These are phyloP conservation scores for Mustelus asterias DNA, from an alignment of 2,113 vertebrate species.

Conservation along the genomic window DNA sequence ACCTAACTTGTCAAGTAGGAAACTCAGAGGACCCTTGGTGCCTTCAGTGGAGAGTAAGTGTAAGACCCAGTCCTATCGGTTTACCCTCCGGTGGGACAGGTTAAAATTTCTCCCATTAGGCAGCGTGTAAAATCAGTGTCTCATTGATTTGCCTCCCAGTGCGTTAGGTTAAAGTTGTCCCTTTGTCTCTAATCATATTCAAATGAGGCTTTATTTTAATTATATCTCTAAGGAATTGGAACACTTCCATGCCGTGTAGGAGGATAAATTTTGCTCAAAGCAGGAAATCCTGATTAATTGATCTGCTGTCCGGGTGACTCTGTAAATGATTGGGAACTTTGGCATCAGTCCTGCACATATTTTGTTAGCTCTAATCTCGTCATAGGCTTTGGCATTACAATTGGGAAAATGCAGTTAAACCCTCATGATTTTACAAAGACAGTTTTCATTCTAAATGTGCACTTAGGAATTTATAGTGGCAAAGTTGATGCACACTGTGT, in stretches of 20 bases:
- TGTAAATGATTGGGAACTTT: neutral
- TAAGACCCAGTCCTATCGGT: neutral
- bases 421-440: neutral
- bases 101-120: neutral
- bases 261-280: neutral
- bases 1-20: neutral
- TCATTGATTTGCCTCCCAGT: neutral
- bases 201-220: constrained; percentile 1
- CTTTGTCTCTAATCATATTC: neutral
- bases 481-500: neutral
- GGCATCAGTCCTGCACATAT: neutral
- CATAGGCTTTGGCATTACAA: neutral
- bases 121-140: neutral
- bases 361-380: neutral
- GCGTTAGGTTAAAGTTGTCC: neutral
- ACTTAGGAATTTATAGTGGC: neutral
- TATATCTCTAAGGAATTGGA: neutral
- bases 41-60: neutral
- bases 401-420: neutral
- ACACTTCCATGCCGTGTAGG: neutral
- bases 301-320: neutral
- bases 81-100: neutral
- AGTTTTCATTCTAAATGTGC: neutral
- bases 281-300: too few relatives aligned
- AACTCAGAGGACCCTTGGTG: too few relatives aligned